These are phyloP conservation scores for Nettapus auritus DNA, from an alignment of 2,113 vertebrate species.

Conservation along the genomic window DNA sequence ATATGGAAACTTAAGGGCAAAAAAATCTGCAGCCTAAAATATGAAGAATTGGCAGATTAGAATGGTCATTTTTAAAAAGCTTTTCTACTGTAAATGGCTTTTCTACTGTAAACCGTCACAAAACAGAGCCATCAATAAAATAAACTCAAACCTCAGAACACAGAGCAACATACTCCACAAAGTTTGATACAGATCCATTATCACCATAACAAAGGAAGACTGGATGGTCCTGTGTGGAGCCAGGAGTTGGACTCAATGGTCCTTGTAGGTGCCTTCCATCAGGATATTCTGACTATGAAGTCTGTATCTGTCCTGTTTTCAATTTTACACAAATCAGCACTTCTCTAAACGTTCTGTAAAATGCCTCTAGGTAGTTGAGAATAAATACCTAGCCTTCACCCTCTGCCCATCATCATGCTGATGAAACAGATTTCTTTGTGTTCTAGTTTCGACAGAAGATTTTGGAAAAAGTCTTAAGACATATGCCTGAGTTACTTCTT, in stretches of 20 bases:
- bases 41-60: background rate
- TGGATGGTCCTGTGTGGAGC: too few species aligned
- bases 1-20: background rate
- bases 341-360: background rate
- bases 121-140: background rate
- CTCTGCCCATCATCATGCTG: fast-evolving
- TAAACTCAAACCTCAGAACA: background rate
- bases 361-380: background rate
- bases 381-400: background rate
- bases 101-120: too few species aligned
- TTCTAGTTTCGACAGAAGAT: background rate
- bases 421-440: background rate
- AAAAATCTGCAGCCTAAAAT: background rate
- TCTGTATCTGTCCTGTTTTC: background rate
- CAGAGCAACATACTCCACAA: background rate
- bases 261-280: too few species aligned
- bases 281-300: background rate
- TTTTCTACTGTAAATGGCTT: background rate
- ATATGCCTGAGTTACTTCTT: background rate
- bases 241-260: too few species aligned
- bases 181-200: background rate
- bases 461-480: background rate
- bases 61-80: background rate
- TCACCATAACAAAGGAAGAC: background rate
- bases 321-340: background rate